Evolutionary conservation across 2,888 invertebrate genomes (phyloP).

Genomic region (Pterobdella sp.): DNA sequence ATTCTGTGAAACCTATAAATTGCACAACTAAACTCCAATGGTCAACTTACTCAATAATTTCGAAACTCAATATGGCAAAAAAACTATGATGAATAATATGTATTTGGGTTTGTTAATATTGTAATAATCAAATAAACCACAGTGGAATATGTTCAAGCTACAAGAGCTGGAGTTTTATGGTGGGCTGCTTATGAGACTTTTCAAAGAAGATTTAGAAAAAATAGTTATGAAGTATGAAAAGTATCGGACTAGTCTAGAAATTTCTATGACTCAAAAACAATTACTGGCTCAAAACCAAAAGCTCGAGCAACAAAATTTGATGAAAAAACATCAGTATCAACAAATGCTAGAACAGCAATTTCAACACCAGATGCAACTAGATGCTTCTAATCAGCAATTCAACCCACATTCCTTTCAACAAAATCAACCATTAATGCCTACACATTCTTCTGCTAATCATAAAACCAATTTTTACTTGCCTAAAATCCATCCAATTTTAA

Average conservation of each 20-base stretch:
- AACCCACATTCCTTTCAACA: background rate
- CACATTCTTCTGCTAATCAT: too few species aligned
- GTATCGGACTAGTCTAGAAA: background rate
- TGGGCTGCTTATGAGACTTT: slow-evolving; percentile 2
- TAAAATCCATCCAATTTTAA: too few species aligned
- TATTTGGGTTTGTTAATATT: too few species aligned
- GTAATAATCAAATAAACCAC: too few species aligned
- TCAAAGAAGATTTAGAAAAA: slow-evolving; percentile 12
- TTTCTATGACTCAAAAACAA: background rate
- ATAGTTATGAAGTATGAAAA: slow-evolving; percentile 7
- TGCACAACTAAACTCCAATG: too few species aligned
- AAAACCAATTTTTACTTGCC: too few species aligned
- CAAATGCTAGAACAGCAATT: background rate
- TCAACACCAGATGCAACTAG: background rate
- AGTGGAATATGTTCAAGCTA: slow-evolving; percentile 12
- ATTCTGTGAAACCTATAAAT: too few species aligned
- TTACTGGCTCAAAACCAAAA: background rate
- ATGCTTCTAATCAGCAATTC: too few species aligned
- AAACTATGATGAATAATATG: too few species aligned
- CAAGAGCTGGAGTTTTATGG: slow-evolving; percentile 7
- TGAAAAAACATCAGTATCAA: background rate
- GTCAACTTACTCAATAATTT: too few species aligned
- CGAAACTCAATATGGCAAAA: too few species aligned
- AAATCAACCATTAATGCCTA: too few species aligned
- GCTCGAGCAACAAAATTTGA: background rate